Base-by-base conservation (phyloP, 2,888 invertebrate genomes). In the Anarsia innoxiella region DNA sequence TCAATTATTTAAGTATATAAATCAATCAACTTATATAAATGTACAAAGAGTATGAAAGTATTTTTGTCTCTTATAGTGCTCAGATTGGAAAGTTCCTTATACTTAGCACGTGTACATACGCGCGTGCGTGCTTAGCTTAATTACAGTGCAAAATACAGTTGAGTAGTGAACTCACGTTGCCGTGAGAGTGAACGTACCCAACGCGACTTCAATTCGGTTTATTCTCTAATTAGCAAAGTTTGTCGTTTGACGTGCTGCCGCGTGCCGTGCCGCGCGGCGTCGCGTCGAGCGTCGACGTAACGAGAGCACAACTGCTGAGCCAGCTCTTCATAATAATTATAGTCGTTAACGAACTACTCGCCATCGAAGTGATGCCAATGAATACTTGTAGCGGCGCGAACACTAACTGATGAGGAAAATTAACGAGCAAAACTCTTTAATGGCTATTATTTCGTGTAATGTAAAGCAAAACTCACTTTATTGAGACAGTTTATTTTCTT, bases 151-250 rank as follows among this genome's bases (percentile, higher is more conserved):
- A 53, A 52, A 55, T 53, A 62, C 57, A 65, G 59, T 53, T n/a
- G 50, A 25, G 40, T 44, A 51, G 58, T 56, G 59, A 61, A 61
- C 57, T 66, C 65, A 58, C 60, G 65, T 64, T 64, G 59, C 63
- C 51, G 39, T 51, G 54, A n/a, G n/a, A n/a, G n/a, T n/a, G n/a
- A n/a, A n/a, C n/a, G n/a, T n/a, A n/a, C n/a, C 19, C 19, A 65
- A 65, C 61, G 67, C 58, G 58, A 64, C 64, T 68, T 66, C 68
- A 67, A 67, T 72, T 66, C 61, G 66, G 63, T 68, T 74, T 76
- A 77, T 78, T 77, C 71, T 70, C 71, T 77, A 76, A 78, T 78
- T 78, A 76, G 68, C 59, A 66, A 76, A 76, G 73, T 76, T 76
- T 63, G 56, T 55, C 48, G 69, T 70, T 72, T 73, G 72, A 71